Evolutionary conservation across 2,113 vertebrate species (phyloP).

Genomic region (Elephantulus edwardii): DNA sequence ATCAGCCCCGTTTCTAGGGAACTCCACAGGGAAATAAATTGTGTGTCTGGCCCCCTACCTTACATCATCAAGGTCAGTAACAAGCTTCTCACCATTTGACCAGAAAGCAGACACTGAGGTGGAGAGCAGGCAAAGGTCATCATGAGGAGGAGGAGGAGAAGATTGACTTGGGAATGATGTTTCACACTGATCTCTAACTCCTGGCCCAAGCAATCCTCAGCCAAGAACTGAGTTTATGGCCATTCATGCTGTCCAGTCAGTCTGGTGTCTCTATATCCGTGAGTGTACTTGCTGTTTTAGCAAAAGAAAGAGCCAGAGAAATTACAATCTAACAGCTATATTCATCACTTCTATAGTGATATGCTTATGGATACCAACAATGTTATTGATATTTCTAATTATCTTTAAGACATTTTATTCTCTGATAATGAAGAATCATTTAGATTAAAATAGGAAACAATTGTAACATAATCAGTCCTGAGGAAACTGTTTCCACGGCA

Average conservation of each 20-base stretch:
- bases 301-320: neutral
- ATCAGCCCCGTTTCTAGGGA: neutral
- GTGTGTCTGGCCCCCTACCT: neutral
- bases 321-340: neutral
- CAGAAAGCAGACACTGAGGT: neutral
- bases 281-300: neutral
- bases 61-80: neutral
- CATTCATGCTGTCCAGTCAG: neutral
- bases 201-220: neutral
- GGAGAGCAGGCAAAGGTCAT: neutral
- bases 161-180: neutral
- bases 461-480: neutral
- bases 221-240: neutral
- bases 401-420: neutral
- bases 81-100: neutral
- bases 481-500: neutral
- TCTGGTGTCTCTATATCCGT: neutral
- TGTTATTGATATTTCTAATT: conserved; percentile 21
- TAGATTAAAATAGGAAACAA: conserved; percentile 26
- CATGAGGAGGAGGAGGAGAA: neutral
- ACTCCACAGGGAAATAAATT: neutral
- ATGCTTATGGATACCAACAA: neutral
- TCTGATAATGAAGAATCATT: neutral
- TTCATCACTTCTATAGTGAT: neutral
- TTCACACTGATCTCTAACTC: neutral